phyloP scores from a whole-genome alignment of 2,113 vertebrate species.

The Eupsittula cactorum region DNA sequence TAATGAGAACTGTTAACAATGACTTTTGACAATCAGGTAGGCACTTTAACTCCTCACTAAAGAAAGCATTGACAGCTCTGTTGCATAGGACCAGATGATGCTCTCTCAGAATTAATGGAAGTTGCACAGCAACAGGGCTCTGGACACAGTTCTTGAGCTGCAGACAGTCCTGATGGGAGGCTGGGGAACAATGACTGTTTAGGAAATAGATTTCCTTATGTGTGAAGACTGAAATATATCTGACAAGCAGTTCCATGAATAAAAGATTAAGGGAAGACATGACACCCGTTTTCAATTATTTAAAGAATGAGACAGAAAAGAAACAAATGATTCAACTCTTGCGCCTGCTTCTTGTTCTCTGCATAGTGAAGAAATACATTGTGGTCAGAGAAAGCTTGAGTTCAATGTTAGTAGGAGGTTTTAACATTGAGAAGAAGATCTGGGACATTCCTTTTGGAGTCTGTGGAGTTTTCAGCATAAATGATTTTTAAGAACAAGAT shows the following conservation, averaged over 20 bases:
- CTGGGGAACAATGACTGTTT: neutral
- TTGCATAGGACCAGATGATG: neutral
- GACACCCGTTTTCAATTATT: neutral
- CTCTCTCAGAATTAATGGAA: neutral
- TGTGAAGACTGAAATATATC: neutral
- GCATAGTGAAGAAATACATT: neutral
- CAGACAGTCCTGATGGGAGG: neutral
- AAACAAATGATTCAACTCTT: neutral
- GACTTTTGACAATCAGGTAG: neutral
- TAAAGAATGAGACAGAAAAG: neutral
- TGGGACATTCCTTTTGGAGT: neutral
- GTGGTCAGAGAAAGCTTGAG: neutral
- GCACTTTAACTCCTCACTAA: neutral
- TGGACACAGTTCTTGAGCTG: neutral
- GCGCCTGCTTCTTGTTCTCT: neutral
- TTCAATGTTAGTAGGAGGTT: neutral
- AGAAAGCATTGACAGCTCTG: neutral
- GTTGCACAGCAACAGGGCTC: neutral
- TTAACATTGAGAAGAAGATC: neutral
- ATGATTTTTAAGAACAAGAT: neutral
- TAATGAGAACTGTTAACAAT: neutral
- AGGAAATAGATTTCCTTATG: neutral
- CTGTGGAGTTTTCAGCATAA: neutral
- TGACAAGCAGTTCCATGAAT: neutral
- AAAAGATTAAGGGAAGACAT: neutral